Conservation (phyloP, 2,888 invertebrate species). For the Sepioteuthis lessoniana region DNA sequence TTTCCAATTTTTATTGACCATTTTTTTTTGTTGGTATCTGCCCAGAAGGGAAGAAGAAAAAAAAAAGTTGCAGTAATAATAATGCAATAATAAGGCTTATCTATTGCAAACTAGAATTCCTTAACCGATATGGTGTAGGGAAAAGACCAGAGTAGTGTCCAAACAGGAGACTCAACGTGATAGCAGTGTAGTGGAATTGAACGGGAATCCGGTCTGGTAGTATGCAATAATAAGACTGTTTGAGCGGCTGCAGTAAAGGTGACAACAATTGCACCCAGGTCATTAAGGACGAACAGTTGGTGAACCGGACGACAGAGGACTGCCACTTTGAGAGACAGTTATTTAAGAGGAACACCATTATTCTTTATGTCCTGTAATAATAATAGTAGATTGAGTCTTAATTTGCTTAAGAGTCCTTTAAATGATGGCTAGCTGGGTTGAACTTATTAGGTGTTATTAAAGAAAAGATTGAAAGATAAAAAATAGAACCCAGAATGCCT, state of each 20-base stretch:
- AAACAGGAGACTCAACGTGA: constrained; percentile 60
- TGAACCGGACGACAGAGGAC: neutral
- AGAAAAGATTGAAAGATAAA: neutral
- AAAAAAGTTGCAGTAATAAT: constrained; percentile 38
- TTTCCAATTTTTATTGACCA: constrained; percentile 36
- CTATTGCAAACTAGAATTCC: neutral
- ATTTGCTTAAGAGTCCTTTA: neutral
- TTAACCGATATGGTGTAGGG: constrained; percentile 69
- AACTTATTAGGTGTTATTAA: neutral
- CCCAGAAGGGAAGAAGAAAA: neutral
- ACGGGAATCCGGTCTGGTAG: neutral
- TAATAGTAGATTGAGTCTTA: neutral
- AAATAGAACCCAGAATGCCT: neutral
- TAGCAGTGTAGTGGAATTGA: constrained; percentile 54
- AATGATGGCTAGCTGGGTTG: neutral
- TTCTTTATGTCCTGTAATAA: neutral
- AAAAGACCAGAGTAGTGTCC: constrained; percentile 69
- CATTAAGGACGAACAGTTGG: neutral
- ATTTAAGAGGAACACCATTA: neutral
- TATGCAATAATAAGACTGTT: neutral
- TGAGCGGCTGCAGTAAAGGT: neutral
- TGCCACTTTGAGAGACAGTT: neutral
- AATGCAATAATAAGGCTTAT: neutral
- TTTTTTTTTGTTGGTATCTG: neutral
- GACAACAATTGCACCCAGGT: constrained; percentile 40